Conservation (phyloP, 2,888 invertebrate genomes). For the Agriopis marginaria region DNA sequence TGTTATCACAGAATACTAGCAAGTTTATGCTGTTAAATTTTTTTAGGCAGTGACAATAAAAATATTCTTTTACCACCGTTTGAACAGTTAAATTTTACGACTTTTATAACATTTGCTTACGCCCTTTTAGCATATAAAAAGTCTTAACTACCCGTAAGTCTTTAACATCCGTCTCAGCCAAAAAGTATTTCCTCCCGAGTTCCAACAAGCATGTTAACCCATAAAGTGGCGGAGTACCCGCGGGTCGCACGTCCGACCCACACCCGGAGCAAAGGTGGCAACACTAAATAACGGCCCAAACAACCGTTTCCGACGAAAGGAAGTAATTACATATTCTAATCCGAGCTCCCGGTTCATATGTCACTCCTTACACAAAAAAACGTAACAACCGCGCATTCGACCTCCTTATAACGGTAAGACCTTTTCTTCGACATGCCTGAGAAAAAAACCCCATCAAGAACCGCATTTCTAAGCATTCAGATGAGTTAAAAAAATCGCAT, state of each 20-base stretch:
- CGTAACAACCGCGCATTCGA: conserved; percentile 61
- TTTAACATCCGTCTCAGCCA: conserved; percentile 12
- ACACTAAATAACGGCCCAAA: conserved; percentile 68
- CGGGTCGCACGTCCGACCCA: conserved; percentile 44
- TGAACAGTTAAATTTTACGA: conserved; percentile 1
- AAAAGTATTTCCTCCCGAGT: conserved; percentile 12
- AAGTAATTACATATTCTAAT: conserved; percentile 87
- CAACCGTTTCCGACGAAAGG: conserved; percentile 84
- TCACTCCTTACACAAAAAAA: conserved; percentile 79
- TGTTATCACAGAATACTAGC: conserved; percentile 8
- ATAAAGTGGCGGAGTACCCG: conserved; percentile 51
- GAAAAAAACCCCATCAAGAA: conserved; percentile 79
- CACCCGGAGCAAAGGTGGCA: conserved; percentile 63
- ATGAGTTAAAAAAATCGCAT: conserved; percentile 75
- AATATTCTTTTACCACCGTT: not conserved
- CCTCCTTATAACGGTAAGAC: conserved; percentile 79
- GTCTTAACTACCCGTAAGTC: not conserved
- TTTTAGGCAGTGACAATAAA: not conserved
- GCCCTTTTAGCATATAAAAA: not conserved
- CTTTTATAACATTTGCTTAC: not conserved
- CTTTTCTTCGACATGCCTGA: conserved; percentile 69
- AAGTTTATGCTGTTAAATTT: not conserved
- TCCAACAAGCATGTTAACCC: conserved; percentile 48
- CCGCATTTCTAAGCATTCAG: conserved; percentile 68
- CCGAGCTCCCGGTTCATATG: conserved; percentile 82